These are phyloP conservation scores for Didymodactylos carnosus DNA, from an alignment of 2,888 invertebrate genomes.

Conservation along the genomic window DNA sequence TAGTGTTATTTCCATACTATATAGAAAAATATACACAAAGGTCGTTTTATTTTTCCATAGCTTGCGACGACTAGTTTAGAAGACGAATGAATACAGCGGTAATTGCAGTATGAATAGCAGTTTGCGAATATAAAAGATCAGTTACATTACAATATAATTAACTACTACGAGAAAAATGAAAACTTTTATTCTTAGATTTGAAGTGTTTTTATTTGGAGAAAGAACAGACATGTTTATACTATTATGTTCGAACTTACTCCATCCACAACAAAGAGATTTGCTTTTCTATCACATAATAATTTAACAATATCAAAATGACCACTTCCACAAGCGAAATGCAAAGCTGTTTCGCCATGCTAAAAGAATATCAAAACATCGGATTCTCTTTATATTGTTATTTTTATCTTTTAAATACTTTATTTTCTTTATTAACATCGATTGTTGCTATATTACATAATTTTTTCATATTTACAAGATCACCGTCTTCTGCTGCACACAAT, in stretches of 20 bases:
- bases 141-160: too few species aligned
- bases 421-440: slow-evolving; percentile 9
- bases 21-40: too few species aligned
- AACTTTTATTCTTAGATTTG: too few species aligned
- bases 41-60: too few species aligned
- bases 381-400: slow-evolving; percentile 34
- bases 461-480: slow-evolving; percentile 39
- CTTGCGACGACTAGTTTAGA: too few species aligned
- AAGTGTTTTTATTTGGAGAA: too few species aligned
- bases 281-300: slow-evolving; percentile 38
- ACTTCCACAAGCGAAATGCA: slow-evolving; percentile 40
- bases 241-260: too few species aligned
- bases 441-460: slow-evolving; percentile 35
- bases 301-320: slow-evolving; percentile 39
- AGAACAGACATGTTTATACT: not conserved
- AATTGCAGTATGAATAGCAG: too few species aligned
- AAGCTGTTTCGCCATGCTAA: slow-evolving; percentile 41
- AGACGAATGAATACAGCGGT: too few species aligned
- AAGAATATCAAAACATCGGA: slow-evolving; percentile 30
- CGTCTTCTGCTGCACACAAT: slow-evolving; percentile 41
- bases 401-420: not conserved
- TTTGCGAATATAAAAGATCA: too few species aligned
- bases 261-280: slow-evolving; percentile 34
- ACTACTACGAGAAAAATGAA: too few species aligned
- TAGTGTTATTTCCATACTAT: slow-evolving; percentile 39